Evolutionary conservation across 1,140 invertebrate genomes (phyloP), one percentile per base, ranked within the genome.

Genomic region (Lucilia cuprina): DNA sequence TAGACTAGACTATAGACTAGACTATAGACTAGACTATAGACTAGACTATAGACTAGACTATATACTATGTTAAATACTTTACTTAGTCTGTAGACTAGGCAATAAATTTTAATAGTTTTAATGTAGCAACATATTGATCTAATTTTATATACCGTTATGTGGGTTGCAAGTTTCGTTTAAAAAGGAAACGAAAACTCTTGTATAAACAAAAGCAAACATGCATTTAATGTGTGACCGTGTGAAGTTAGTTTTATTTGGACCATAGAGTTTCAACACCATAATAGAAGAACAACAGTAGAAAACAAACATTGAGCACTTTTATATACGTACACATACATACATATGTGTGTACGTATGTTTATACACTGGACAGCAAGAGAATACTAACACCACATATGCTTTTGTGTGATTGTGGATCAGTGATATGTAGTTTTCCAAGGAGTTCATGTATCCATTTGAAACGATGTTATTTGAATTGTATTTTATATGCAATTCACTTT

Each of bases 161-260:
- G 5, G 0, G 10, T 41, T 41, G 10, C 41, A 41, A 41, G 41
- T 41, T 10, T 60, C 55, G 55, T 60, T 17, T 60, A 60, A 17
- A 60, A 60, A 60, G n/a, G 55, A 60, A 60, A 60, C 55, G 55
- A 60, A 60, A 60, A 60, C 55, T 60, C n/a, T 70, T 70, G 19
- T 21, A 70, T 55, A 5, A 70, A 70, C 65, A 70, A 19, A 70
- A 70, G n/a, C 19, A 19, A 70, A 70, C n/a, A 70, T 55, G 50
- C 65, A 70, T 70, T 70, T 70, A 70, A 70, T 70, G 65, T 70
- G 21, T 21, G 65, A 70, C 65, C 65, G 65, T 70, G 65, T 70
- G 65, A 70, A 70, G 65, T 70, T 70, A 17, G 65, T 70, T 21
- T 70, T 70, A 70, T 70, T 70, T 70, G 65, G 65, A 70, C 65